phyloP scores from a whole-genome alignment of 2,797 vertebrate species.

The Mormyrops boulengeri region DNA sequence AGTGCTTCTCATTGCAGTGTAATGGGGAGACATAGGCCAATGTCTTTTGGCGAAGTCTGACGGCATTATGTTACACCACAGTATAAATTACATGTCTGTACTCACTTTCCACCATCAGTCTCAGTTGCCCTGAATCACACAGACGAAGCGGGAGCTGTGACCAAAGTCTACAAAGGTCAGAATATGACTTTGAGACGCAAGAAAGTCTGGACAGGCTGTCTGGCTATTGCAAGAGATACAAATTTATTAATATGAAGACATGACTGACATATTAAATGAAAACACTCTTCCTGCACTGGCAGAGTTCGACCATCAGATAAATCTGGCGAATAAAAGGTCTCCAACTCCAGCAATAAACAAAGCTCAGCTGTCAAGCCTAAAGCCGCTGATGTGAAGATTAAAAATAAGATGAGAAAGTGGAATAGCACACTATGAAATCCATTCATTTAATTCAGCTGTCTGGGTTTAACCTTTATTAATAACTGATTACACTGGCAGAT shows the following conservation, averaged over 20 bases:
- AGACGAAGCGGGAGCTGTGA: not conserved
- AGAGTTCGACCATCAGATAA: slow-evolving; percentile 4
- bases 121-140: not conserved
- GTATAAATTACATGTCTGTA: not conserved
- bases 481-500: slow-evolving; percentile 10
- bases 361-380: not conserved
- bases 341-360: not conserved
- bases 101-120: not conserved
- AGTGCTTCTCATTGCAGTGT: not conserved
- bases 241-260: slow-evolving; percentile 7
- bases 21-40: too few relatives aligned
- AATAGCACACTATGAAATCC: slow-evolving; percentile 9
- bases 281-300: not conserved
- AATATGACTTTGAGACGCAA: not conserved
- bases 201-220: not conserved
- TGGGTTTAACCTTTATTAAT: slow-evolving; percentile 23
- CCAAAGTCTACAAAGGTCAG: not conserved
- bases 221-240: not conserved
- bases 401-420: slow-evolving; percentile 1
- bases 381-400: slow-evolving; percentile 15
- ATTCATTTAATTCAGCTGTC: slow-evolving; percentile 7
- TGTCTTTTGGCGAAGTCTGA: not conserved
- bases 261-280: slow-evolving; percentile 7
- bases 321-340: slow-evolving; percentile 12
- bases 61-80: not conserved